Base-by-base conservation (phyloP, 2,113 vertebrate species). In the Nipponia nippon region DNA sequence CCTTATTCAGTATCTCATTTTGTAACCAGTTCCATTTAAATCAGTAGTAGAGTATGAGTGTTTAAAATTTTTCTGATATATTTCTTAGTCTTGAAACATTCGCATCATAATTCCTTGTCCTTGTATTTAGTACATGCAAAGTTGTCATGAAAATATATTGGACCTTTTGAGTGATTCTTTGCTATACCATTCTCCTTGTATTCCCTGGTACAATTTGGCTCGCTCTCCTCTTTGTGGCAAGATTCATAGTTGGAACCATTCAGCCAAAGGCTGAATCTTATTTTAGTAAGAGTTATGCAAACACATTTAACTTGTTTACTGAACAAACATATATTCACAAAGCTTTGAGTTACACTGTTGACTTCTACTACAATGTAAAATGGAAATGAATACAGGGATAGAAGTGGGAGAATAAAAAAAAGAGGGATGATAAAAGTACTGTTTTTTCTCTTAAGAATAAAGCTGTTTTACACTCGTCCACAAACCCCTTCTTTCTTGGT, bases 201-300 rank as follows among this genome's bases (percentile, higher is more conserved):
- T 50, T 66, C 40, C 59, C 46, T 73, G 63, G 67, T 27, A 29
- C 32, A 13, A 4, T 27, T 76, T 69, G 44, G 29, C 61, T 83
- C 9, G 2, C 18, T 66, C 18, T 81, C 21, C 46, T 42, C 13
- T 59, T 50, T 22, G 40, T 56, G 63, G 5, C 25, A 40, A 77
- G 66, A 90, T 53, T 83, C 26, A 58, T 36, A 36, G 62, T 13
- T 75, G 65, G 82, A 27, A 56, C 82, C 52, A 7, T 29, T 72
- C 56, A 34, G 44, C 40, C 4, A 42, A 13, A 20, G 76, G 42
- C 38, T 90, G 90, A 42, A n/a, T 83, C 53, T 82, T 40, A 32
- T 83, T 97, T 95, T 58, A 49, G 40, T 26, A 36, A 87, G 90
- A 96, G 71, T 97, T 96, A 79, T 50, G 52, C 95, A 76, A 87